A percentile compares a stretch with the other conserved stretches of the same genome.
Evolutionary conservation across 1,140 invertebrate species (phyloP).

Genomic region (Formica selysi): DNA sequence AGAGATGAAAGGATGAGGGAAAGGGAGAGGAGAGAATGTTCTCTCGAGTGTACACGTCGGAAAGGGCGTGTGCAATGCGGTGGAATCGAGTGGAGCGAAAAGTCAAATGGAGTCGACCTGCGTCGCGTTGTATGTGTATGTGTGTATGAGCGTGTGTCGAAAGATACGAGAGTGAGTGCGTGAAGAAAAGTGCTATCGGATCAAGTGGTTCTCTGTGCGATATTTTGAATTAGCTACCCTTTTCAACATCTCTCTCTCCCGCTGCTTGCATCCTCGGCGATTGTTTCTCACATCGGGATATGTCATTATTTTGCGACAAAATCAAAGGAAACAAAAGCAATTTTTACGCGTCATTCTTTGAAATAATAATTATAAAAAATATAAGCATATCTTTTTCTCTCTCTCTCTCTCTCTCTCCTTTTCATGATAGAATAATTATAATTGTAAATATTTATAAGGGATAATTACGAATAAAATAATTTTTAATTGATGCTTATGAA

Average conservation of each 20-base stretch:
- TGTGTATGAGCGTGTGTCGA: not conserved
- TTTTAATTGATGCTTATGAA: not conserved
- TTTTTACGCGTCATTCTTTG: not conserved
- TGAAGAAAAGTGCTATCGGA: conserved; percentile 63
- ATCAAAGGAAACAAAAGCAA: not conserved
- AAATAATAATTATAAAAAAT: not conserved
- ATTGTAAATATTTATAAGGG: not conserved
- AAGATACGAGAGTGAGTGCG: conserved; percentile 55
- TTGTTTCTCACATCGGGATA: not conserved
- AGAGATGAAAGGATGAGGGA: conserved; percentile 25
- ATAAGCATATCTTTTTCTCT: not conserved
- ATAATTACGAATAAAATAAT: conserved; percentile 42
- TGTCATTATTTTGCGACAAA: not conserved
- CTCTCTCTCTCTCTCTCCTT: not conserved
- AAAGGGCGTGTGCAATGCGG: conserved; percentile 75
- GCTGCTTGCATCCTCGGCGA: not conserved
- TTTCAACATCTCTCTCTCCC: conserved; percentile 29
- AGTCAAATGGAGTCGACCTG: conserved; percentile 73
- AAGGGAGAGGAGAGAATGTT: conserved; percentile 50
- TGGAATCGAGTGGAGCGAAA: conserved; percentile 74
- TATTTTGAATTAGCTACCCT: conserved; percentile 42
- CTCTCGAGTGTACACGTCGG: conserved; percentile 69
- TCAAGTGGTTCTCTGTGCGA: conserved; percentile 62
- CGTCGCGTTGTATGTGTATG: not conserved
- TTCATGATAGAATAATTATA: not conserved